Percentiles rank a stretch among this genome's conserved stretches.
Evolutionary conservation across 2,113 vertebrate species (phyloP).

Genomic region (Tamias sibiricus): DNA sequence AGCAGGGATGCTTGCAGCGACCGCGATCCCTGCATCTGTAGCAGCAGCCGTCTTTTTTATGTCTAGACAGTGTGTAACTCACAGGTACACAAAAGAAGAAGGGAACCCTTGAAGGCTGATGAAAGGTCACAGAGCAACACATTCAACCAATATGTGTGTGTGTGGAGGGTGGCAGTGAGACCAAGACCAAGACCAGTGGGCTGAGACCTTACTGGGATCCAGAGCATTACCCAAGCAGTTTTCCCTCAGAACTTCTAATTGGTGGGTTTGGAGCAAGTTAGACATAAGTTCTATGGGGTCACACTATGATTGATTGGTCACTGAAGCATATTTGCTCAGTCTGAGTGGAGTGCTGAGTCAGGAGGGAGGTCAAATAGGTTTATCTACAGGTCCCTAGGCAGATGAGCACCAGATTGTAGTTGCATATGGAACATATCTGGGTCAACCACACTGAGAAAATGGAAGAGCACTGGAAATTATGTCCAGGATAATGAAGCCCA

Average conservation of each 20-base stretch:
- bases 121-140: background rate
- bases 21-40: too few species aligned
- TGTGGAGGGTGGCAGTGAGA: too few species aligned
- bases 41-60: too few species aligned
- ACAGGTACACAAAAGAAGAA: background rate
- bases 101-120: background rate
- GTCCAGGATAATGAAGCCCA: background rate
- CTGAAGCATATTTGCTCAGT: background rate
- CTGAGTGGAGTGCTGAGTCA: background rate
- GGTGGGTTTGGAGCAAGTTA: background rate
- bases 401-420: background rate
- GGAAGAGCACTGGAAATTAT: background rate
- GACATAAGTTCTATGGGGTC: background rate
- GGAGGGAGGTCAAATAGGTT: background rate
- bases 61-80: too few species aligned
- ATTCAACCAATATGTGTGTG: background rate
- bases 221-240: background rate
- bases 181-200: too few species aligned
- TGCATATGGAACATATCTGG: background rate
- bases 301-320: background rate
- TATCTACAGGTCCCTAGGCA: background rate
- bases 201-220: background rate
- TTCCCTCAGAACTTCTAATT: background rate
- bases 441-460: background rate
- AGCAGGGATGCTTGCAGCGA: too few species aligned